Evolutionary conservation across 2,113 vertebrate genomes (phyloP), one percentile per base, ranked within the genome.

Genomic region (Pagrus major): DNA sequence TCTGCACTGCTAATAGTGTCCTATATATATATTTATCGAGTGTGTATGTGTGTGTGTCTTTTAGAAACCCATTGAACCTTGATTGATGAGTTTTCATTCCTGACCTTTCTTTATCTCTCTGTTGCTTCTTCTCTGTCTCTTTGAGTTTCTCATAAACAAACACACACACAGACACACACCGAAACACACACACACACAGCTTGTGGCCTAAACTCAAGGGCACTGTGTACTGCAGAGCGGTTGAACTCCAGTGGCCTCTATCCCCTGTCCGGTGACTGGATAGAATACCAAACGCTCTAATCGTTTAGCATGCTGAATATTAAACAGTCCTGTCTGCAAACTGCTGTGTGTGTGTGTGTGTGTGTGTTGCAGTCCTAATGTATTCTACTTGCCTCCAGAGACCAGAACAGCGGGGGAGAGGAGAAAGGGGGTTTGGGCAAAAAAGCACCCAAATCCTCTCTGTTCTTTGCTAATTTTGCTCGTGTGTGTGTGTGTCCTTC

Each of bases 211-310:
- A 69, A 85, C 85, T 90, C 85, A 91, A 92, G 92, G 92, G 70
- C 85, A 86, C 33, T 77, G 76, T 78, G 64, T 74, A 65, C 79
- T 81, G 81, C 66, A 55, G 84, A 78, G 73, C 3, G 4, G 47
- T 27, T 91, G 82, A 91, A 93, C 93, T 87, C 67, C 75, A 52
- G 77, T 81, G 84, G 85, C 89, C 89, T 86, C 80, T 60, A 29
- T 80, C 60, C 69, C n/a, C 49, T 76, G 78, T 84, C 78, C 83
- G 71, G 73, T 33, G 60, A 86, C 86, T 76, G 84, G 64, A 71
- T 70, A 70, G 89, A 93, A 92, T 91, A 91, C 91, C 86, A 90
- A 92, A 90, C 67, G 75, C 63, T 41, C 65, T 63, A 76, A 91
- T 88, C 80, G 67, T 83, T 91, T 81, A 78, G 81, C 71, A 80